Conservation (phyloP, 1,140 invertebrate genomes). For the Maniola jurtina region DNA sequence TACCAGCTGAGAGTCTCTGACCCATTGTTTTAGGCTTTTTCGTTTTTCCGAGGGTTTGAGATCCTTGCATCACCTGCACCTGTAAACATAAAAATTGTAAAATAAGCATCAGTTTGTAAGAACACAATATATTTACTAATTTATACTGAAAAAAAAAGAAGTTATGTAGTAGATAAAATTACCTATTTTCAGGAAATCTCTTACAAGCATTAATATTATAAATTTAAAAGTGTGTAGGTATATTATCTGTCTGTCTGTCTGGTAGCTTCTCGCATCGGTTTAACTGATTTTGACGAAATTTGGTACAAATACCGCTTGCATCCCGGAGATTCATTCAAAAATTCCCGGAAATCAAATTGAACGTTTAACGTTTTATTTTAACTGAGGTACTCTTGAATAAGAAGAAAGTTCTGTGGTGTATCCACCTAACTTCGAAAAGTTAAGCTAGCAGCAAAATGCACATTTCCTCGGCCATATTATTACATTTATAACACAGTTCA, state of each 20-base stretch:
- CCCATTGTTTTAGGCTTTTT: constrained; percentile 83
- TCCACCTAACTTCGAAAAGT: neutral
- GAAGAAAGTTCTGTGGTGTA: neutral
- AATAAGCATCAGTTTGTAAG: too few species aligned
- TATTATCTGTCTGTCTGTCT: too few species aligned
- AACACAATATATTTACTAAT: too few species aligned
- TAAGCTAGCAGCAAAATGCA: constrained; percentile 1
- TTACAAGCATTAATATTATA: too few species aligned
- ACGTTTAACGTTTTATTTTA: neutral
- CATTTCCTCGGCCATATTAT: constrained; percentile 6
- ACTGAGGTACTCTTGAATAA: neutral
- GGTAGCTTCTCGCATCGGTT: too few species aligned
- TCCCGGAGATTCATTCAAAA: neutral
- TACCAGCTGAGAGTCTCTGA: constrained; percentile 93
- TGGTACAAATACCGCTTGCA: too few species aligned
- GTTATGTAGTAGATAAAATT: neutral
- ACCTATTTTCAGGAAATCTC: too few species aligned
- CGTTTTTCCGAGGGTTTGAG: constrained; percentile 85
- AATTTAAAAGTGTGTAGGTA: too few species aligned
- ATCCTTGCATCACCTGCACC: constrained; percentile 82
- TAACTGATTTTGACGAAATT: too few species aligned
- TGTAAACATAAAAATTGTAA: constrained; percentile 43
- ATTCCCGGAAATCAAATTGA: neutral
- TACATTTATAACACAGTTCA: constrained; percentile 19
- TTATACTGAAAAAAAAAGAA: too few species aligned